These are phyloP conservation scores for Hirtodrosophila cameraria DNA, from an alignment of 2,888 invertebrate species.

Conservation along the genomic window DNA sequence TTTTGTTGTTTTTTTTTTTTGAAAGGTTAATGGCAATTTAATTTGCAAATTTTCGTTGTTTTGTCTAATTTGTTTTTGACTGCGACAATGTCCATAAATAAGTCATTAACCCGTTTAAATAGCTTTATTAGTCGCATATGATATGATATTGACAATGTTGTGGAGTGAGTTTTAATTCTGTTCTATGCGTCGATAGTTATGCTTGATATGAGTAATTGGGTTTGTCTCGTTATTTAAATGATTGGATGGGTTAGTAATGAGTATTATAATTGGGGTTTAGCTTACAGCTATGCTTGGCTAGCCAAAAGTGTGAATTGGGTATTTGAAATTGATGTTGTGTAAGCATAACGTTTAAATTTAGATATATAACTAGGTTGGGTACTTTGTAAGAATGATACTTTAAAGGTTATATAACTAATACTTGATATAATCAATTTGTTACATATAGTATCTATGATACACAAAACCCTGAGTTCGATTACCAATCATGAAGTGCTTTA, in stretches of 20 bases:
- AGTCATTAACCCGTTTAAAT: slow-evolving; percentile 73
- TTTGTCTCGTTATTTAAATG: slow-evolving; percentile 12
- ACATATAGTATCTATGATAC: too few species aligned
- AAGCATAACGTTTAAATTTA: too few species aligned
- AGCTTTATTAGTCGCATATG: slow-evolving; percentile 69
- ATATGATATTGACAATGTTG: slow-evolving; percentile 49
- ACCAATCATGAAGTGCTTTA: too few species aligned
- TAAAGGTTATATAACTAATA: too few species aligned
- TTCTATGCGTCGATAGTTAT: slow-evolving; percentile 15
- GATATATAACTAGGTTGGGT: too few species aligned
- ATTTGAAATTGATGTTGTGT: too few species aligned
- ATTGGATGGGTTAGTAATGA: slow-evolving; percentile 3
- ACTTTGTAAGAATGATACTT: too few species aligned
- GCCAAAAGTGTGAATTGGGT: neutral
- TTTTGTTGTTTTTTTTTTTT: slow-evolving; percentile 16
- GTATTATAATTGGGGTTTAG: neutral
- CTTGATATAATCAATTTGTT: too few species aligned
- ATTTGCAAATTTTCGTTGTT: slow-evolving; percentile 59
- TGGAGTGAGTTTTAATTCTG: slow-evolving; percentile 6
- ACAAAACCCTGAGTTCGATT: too few species aligned
- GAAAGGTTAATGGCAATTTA: slow-evolving; percentile 67
- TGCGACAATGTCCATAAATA: slow-evolving; percentile 61
- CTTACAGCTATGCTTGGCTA: slow-evolving; percentile 3
- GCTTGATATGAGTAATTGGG: slow-evolving; percentile 23
- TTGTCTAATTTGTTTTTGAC: slow-evolving; percentile 36